Base-by-base conservation (phyloP, 2,797 vertebrate genomes). In the Lutjanus campechanus region DNA sequence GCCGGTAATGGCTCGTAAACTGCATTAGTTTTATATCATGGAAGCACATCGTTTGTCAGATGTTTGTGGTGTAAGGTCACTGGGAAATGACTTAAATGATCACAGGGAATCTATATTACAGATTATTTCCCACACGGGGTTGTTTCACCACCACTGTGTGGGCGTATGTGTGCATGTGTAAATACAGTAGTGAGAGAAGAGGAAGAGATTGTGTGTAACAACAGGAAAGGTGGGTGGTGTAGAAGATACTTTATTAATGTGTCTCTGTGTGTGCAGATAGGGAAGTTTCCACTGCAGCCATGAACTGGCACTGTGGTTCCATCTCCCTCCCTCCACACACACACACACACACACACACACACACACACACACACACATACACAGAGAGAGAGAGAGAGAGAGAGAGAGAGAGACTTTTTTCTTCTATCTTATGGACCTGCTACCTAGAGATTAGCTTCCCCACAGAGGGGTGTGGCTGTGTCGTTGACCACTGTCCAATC, bases 381-480 rank as follows among this genome's bases (percentile, higher is more conserved):
- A 75, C 41, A 59, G 65, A 69, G 49, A 73, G 72, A 81, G 77
- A 84, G 58, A 78, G 49, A 73, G 72, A 59, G 65, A 69, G 49
- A 73, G 72, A 59, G 65, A 69, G 49, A 73, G 72, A 81, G 77
- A 84, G 58, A 78, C 44, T 3, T 13, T 49, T 49, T 61, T 82
- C 61, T 67, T 84, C 73, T 73, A 58, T 85, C 54, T 86, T 75
- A 72, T 22, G 70, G 82, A 82, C 85, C 91, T 93, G 93, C 83
- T 88, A 90, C 82, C 80, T 74, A 85, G 88, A 93, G 93, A 94
- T 95, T 94, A 94, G 91, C 87, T 82, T 86, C 64, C 82, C 85
- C 89, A 87, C 91, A 83, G 83, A 92, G 90, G 89, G 93, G 93
- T 83, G 91, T 89, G 90, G 88, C 78, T 79, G 74, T 85, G 79